Conservation (phyloP, 35 echinoderm and acorn worm species). For the Apostichopus parvimensis region DNA sequence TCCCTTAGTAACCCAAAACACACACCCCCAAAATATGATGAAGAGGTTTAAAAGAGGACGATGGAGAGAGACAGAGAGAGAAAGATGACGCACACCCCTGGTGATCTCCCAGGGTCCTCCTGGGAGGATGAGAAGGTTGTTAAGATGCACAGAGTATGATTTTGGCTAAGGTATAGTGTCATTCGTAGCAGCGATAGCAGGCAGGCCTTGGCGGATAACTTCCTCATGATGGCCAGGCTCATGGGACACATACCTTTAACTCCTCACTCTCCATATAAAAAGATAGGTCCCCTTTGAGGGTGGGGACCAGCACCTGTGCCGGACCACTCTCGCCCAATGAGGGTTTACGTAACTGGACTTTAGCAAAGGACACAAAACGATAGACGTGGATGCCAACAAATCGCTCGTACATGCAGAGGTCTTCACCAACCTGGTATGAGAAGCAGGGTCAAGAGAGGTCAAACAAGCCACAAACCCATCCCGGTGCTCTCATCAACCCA, state of each 20-base stretch:
- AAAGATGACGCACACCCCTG: neutral
- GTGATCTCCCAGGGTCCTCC: neutral
- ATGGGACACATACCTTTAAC: conserved; percentile 32
- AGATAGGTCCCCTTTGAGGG: conserved; percentile 39
- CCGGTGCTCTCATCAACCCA: too few species aligned
- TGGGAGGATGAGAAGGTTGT: neutral
- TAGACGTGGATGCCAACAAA: conserved; percentile 50
- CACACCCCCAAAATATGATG: neutral
- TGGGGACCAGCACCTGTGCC: conserved; percentile 38
- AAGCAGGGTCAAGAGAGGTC: conserved; percentile 31
- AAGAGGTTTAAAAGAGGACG: neutral
- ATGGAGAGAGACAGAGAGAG: neutral
- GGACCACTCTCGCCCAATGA: conserved; percentile 14
- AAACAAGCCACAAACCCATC: neutral
- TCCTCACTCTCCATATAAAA: conserved; percentile 40
- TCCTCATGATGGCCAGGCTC: neutral
- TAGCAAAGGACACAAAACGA: conserved; percentile 60
- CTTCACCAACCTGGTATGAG: conserved; percentile 19
- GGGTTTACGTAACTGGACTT: conserved; percentile 56
- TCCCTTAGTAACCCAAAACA: neutral
- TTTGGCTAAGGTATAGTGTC: neutral
- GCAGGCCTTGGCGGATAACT: conserved; percentile 12
- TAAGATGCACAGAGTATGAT: conserved; percentile 34
- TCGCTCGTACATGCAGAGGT: conserved; percentile 38
- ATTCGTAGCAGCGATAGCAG: conserved; percentile 6